Percentiles rank a stretch among this genome's conserved stretches.
phyloP scores from a whole-genome alignment of 2,888 invertebrate genomes.

The Pristionchus entomophagus region DNA sequence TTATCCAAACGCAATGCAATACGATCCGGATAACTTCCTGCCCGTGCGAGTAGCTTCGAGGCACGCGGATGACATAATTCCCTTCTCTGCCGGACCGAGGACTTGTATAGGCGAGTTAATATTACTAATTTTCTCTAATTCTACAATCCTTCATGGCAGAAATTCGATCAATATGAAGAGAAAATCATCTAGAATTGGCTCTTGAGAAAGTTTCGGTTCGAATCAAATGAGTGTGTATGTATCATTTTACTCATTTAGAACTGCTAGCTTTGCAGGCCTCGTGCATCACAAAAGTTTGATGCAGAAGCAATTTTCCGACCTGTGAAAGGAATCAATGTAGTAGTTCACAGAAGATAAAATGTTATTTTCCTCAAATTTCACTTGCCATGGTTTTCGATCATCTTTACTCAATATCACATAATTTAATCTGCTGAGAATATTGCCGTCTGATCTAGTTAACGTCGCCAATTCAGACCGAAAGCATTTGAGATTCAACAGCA shows the following conservation, averaged over 20 bases:
- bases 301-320: neutral
- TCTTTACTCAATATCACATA: too few relatives aligned
- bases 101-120: neutral
- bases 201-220: neutral
- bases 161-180: slow-evolving; percentile 24
- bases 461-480: too few relatives aligned
- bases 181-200: slow-evolving; percentile 8
- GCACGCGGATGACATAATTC: neutral
- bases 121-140: neutral
- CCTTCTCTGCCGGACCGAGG: neutral
- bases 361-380: too few relatives aligned
- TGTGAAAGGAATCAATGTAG: neutral
- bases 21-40: neutral
- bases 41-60: neutral
- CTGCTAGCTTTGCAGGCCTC: neutral
- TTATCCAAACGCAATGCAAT: neutral
- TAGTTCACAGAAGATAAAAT: neutral
- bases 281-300: neutral
- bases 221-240: neutral
- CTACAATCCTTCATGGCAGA: neutral
- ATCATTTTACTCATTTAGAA: neutral
- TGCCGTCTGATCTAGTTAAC: too few relatives aligned
- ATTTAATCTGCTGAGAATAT: too few relatives aligned
- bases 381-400: too few relatives aligned
- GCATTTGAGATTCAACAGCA: too few relatives aligned